phyloP scores from a whole-genome alignment of 2,113 vertebrate species.

The Stegostoma tigrinum region DNA sequence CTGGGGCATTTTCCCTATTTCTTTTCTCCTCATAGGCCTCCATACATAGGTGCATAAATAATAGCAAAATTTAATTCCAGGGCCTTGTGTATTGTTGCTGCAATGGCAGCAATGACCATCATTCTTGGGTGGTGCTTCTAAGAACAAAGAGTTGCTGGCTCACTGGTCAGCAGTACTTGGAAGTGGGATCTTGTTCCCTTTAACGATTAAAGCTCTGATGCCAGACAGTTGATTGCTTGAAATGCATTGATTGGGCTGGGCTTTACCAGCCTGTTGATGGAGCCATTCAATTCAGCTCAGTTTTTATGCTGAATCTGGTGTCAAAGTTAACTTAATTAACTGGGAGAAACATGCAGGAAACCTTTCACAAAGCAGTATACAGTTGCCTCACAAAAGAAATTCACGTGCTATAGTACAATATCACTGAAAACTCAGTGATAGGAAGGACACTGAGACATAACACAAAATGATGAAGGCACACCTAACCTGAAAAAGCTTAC shows the following conservation, averaged over 20 bases:
- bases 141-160: not conserved
- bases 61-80: not conserved
- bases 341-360: not conserved
- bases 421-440: not conserved
- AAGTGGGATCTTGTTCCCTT: not conserved
- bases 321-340: not conserved
- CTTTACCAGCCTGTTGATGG: not conserved
- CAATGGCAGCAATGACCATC: not conserved
- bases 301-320: not conserved
- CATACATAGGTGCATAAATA: not conserved
- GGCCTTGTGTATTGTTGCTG: not conserved
- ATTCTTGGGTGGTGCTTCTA: not conserved
- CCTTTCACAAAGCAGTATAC: not conserved
- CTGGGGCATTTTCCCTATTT: not conserved
- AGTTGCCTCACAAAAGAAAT: not conserved
- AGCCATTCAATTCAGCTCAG: not conserved
- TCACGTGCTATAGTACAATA: not conserved
- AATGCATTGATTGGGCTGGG: not conserved
- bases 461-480: not conserved
- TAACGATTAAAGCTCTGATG: not conserved
- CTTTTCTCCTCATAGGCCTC: no score
- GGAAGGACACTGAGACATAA: not conserved
- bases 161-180: not conserved
- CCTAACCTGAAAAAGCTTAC: not conserved
- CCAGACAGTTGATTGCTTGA: not conserved